Conservation (phyloP, 2,113 vertebrate genomes). For the Melanerpes formicivorus region DNA sequence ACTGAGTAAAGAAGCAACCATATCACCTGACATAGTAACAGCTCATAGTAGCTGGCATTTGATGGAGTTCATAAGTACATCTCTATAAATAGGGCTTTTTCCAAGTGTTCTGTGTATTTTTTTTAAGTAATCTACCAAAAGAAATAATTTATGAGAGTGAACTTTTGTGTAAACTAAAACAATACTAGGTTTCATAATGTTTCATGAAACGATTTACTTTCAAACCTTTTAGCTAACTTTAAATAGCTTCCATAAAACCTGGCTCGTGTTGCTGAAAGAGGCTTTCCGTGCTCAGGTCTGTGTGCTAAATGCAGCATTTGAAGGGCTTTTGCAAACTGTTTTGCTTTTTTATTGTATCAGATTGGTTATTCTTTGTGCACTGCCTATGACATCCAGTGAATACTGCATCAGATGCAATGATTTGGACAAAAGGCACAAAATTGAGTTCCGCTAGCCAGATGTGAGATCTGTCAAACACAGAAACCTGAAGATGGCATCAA, state of each 20-base stretch:
- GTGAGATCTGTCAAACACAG: neutral
- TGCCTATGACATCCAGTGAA: neutral
- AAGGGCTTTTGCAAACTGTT: neutral
- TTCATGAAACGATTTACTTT: constrained; percentile 42
- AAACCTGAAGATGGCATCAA: neutral
- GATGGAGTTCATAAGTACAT: neutral
- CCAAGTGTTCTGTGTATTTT: neutral
- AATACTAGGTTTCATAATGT: neutral
- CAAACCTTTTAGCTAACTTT: constrained; percentile 26
- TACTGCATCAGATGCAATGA: neutral
- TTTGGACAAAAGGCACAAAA: neutral
- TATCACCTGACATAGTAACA: neutral
- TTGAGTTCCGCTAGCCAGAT: neutral
- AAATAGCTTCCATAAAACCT: neutral
- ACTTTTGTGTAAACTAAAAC: neutral
- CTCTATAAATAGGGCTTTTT: constrained; percentile 23
- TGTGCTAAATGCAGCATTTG: constrained; percentile 12
- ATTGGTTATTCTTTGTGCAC: neutral
- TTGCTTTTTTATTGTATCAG: neutral
- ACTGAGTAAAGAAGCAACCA: neutral
- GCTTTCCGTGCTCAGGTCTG: neutral
- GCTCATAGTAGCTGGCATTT: neutral
- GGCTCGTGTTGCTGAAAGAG: constrained; percentile 39
- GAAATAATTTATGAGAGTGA: neutral
- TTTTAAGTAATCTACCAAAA: neutral